These are phyloP conservation scores for Caenorhabditis latens DNA, from an alignment of 1,140 invertebrate genomes.

Conservation along the genomic window DNA sequence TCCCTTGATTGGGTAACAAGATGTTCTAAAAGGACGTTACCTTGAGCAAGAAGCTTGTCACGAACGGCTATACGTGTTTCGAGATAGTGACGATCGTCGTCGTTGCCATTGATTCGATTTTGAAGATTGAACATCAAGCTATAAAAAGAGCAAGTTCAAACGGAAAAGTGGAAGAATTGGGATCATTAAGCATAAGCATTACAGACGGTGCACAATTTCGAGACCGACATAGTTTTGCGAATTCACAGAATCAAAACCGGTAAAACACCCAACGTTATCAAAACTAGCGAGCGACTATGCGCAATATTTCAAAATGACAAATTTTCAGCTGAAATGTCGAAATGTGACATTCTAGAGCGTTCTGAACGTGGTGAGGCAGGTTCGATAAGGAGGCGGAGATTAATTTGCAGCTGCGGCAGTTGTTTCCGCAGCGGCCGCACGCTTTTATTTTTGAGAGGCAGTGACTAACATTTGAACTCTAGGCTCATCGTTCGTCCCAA, in stretches of 20 bases:
- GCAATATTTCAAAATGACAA: neutral
- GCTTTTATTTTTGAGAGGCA: neutral
- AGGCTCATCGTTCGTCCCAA: neutral
- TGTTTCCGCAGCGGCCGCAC: neutral
- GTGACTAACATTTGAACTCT: neutral
- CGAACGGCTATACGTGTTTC: conserved; percentile 84
- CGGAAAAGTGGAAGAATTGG: too few species aligned
- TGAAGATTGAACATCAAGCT: conserved; percentile 83
- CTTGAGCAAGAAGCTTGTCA: conserved; percentile 88
- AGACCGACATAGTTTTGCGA: too few species aligned
- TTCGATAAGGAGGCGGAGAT: conserved; percentile 76
- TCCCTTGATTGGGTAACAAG: too few species aligned
- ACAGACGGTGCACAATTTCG: too few species aligned
- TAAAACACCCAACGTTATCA: too few species aligned
- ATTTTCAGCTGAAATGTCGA: neutral
- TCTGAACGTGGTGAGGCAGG: neutral
- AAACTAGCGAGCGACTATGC: too few species aligned
- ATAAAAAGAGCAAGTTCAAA: neutral
- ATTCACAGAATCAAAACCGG: too few species aligned
- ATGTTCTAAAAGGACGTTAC: conserved; percentile 76
- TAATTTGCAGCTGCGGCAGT: neutral
- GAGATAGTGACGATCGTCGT: conserved; percentile 71
- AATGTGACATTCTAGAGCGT: neutral
- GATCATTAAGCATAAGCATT: too few species aligned
- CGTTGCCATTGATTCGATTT: conserved; percentile 77